Conservation (phyloP, 2,797 vertebrate genomes). For the Helarctos malayanus region DNA sequence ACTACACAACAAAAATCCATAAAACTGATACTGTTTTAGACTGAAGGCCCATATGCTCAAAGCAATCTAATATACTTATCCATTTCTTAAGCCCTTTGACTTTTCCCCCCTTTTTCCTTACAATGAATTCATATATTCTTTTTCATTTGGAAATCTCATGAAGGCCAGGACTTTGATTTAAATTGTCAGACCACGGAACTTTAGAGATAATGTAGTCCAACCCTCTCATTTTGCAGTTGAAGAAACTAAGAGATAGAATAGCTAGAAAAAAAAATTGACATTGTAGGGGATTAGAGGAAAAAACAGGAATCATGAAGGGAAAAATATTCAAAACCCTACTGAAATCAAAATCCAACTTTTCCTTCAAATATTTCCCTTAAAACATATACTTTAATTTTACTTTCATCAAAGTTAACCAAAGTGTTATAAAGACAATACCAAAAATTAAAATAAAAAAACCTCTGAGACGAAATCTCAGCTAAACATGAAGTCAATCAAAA, state of each 20-base stretch:
- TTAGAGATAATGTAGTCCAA: not conserved
- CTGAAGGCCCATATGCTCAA: not conserved
- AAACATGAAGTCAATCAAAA: constrained; percentile 34
- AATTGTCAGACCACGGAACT: not conserved
- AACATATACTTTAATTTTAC: not conserved
- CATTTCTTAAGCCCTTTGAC: not conserved
- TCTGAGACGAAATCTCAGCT: not conserved
- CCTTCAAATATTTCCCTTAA: not conserved
- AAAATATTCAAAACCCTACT: not conserved
- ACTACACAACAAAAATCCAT: not conserved
- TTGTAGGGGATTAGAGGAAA: not conserved
- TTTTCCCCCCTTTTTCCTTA: not conserved
- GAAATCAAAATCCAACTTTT: not conserved
- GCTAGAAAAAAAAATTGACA: not conserved
- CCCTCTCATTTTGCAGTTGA: not conserved
- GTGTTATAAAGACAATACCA: not conserved
- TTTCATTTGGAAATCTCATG: constrained; percentile 29
- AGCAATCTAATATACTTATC: not conserved
- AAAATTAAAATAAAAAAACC: not conserved
- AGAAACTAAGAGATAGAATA: not conserved
- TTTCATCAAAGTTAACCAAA: constrained; percentile 4
- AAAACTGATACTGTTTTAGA: not conserved
- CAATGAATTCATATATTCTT: not conserved
- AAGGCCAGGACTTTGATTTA: not conserved
- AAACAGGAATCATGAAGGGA: not conserved